Evolutionary conservation across 2,797 vertebrate genomes (phyloP).

Genomic region (Etheostoma nigrum): DNA sequence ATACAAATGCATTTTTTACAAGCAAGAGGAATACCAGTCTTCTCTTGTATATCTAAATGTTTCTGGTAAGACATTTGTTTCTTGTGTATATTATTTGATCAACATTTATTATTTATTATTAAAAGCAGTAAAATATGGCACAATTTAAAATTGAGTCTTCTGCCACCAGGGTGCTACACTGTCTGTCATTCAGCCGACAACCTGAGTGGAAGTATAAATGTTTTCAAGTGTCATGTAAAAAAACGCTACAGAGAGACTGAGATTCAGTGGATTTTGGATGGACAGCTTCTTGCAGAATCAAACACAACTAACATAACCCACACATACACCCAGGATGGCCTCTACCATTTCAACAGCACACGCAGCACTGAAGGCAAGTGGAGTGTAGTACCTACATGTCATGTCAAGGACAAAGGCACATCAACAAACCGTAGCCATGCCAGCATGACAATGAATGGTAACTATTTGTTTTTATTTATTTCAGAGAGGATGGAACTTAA

Average conservation of each 20-base stretch:
- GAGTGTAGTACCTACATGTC: not conserved
- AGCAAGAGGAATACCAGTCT: fast-evolving
- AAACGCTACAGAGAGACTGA: not conserved
- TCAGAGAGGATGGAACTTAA: no score
- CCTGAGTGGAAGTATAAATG: fast-evolving
- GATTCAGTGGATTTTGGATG: slow-evolving; percentile 44
- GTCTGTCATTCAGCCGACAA: fast-evolving
- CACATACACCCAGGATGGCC: fast-evolving
- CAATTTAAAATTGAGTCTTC: not conserved
- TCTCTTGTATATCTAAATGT: fast-evolving
- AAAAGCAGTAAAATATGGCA: not conserved
- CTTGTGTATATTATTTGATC: not conserved
- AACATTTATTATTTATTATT: not conserved
- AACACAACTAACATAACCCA: not conserved
- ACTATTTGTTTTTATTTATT: not conserved
- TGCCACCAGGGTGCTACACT: not conserved
- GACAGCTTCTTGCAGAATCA: not conserved
- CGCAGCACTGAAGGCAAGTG: not conserved
- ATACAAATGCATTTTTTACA: slow-evolving; percentile 27
- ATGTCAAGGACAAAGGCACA: not conserved
- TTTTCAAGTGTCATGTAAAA: slow-evolving; percentile 9
- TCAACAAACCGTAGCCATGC: fast-evolving
- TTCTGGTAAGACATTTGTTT: slow-evolving; percentile 50
- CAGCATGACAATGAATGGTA: fast-evolving
- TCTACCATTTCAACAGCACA: slow-evolving; percentile 14